Evolutionary conservation across 2,888 invertebrate genomes (phyloP), one percentile per base, ranked within the genome.

Genomic region (Lasioglossum malachurum): DNA sequence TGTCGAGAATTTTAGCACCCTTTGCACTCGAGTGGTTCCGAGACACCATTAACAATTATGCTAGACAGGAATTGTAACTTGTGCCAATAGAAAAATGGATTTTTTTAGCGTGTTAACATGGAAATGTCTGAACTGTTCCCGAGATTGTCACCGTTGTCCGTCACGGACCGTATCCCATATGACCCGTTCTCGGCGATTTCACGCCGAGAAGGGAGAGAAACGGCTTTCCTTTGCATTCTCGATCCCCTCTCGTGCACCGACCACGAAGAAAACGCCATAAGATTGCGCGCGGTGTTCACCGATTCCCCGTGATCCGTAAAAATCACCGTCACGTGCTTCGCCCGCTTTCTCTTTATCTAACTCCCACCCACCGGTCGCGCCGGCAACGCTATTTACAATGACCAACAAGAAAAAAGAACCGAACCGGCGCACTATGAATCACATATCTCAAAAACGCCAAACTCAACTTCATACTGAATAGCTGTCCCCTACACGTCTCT

Each of bases 381-480:
- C 75, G 60, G n/a, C 86, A 86, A 89, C 85, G 83, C 82, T 93
- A 93, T 93, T 91, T 93, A 93, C 93, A 93, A 84, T 87, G 86
- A 19, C 89, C 90, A 87, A 90, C 83, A 88, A 80, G 85, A 90
- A 82, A 77, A 83, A 53, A 23, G 23, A 49, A 23, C 53, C 23
- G 2, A 53, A 53, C 53, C 2, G 23, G 8, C 53, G 53, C 2
- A 23, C 53, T 23, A 53, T 53, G 53, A 53, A 23, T 23, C 23
- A 53, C 23, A 7, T 53, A 19, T 23, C 53, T 23, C 53, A 0
- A 53, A 53, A 53, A 53, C 53, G 23, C 8, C 8, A 8, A 23
- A 53, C 53, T 53, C 53, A 8, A 53, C 53, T 8, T 49, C 23
- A 8, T 23, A 23, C 49, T 7, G 0, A 23, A 23, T 53, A 23